Conservation (phyloP, 2,888 invertebrate genomes). For the Pterostichus madidus region DNA sequence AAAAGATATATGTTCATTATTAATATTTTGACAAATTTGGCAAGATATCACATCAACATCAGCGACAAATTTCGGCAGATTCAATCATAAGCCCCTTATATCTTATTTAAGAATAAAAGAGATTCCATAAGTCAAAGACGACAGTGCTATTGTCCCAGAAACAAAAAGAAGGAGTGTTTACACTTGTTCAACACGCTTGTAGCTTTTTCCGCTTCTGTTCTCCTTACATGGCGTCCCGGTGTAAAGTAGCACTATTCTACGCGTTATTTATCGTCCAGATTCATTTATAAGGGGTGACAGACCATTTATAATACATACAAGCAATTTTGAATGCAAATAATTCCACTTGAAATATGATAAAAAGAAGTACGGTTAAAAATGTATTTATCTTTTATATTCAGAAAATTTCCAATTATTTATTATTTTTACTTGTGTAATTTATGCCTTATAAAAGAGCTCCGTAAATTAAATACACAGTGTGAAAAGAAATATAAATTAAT, state of each 20-base stretch:
- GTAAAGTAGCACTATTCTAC: conserved; percentile 53
- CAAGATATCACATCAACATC: too few species aligned
- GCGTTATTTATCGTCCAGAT: conserved; percentile 56
- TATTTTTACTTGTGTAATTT: conserved; percentile 57
- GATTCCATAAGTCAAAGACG: conserved; percentile 33
- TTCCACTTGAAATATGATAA: conserved; percentile 48
- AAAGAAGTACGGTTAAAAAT: conserved; percentile 54
- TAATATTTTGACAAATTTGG: too few species aligned
- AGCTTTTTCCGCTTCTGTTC: conserved; percentile 35
- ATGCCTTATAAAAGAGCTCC: conserved; percentile 45
- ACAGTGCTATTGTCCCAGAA: not conserved
- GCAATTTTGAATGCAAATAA: conserved; percentile 60
- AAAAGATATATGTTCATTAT: too few species aligned
- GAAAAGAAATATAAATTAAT: conserved; percentile 59
- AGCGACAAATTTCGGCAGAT: not conserved
- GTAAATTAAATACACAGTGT: conserved; percentile 55
- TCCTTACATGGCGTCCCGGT: conserved; percentile 56
- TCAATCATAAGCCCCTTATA: not conserved
- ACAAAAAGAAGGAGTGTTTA: conserved; percentile 34
- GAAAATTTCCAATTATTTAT: conserved; percentile 59
- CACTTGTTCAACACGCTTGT: conserved; percentile 19
- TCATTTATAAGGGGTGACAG: conserved; percentile 59
- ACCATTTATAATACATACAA: conserved; percentile 57
- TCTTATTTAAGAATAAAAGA: conserved; percentile 12
- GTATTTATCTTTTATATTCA: conserved; percentile 59